A percentile compares a stretch with the other conserved stretches of the same genome.
Evolutionary conservation across 2,888 invertebrate species (phyloP).

Genomic region (Cinara cedri): DNA sequence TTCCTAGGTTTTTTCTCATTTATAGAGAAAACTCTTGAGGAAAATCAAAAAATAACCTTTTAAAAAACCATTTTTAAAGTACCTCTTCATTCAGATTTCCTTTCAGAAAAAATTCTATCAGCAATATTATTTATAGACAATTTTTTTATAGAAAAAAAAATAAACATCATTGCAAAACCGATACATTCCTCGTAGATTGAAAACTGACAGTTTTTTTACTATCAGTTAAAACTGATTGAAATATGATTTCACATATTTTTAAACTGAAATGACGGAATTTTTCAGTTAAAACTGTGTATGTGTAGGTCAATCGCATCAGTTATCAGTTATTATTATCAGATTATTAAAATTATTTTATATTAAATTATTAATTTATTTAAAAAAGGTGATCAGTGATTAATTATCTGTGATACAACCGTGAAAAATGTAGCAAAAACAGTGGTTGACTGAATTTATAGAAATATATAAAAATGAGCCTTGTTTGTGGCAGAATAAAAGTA

Average conservation of each 20-base stretch:
- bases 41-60: too few species aligned
- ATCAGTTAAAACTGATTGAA: conserved; percentile 27
- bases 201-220: conserved; percentile 21
- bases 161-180: too few species aligned
- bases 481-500: conserved; percentile 16
- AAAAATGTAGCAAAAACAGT: conserved; percentile 29
- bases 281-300: conserved; percentile 7
- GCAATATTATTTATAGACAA: too few species aligned
- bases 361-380: conserved; percentile 6
- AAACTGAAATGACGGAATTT: conserved; percentile 27
- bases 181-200: too few species aligned
- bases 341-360: not conserved
- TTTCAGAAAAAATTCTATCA: too few species aligned
- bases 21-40: too few species aligned
- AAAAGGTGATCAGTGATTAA: not conserved
- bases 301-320: conserved; percentile 20
- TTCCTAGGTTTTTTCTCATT: too few species aligned
- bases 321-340: not conserved
- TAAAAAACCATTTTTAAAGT: too few species aligned
- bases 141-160: too few species aligned
- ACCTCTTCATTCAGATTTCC: too few species aligned
- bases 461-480: conserved; percentile 28
- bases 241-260: conserved; percentile 23
- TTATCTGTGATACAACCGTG: conserved; percentile 12
- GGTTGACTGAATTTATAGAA: conserved; percentile 26